Evolutionary conservation across 2,113 vertebrate genomes (phyloP).

Genomic region (Chrysochloris asiatica): DNA sequence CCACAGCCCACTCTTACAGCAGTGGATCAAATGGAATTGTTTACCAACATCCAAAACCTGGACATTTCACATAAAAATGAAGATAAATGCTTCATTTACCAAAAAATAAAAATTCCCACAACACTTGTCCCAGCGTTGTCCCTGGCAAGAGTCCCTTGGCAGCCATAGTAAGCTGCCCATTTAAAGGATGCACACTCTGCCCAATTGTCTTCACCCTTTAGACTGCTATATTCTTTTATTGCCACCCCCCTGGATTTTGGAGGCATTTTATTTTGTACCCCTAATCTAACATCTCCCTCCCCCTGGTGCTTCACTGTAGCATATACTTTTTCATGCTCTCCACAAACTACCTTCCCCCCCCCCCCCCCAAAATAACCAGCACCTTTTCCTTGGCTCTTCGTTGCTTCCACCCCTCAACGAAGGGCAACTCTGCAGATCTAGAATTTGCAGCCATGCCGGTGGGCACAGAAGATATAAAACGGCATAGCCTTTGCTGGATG

Average conservation of each 20-base stretch:
- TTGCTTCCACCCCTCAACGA: background rate
- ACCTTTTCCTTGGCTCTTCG: background rate
- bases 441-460: rapidly evolving
- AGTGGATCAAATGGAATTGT: background rate
- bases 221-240: background rate
- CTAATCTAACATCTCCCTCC: background rate
- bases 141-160: background rate
- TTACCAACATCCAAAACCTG: background rate
- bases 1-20: background rate
- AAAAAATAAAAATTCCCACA: background rate
- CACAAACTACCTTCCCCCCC: background rate
- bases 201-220: too few species aligned
- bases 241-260: background rate
- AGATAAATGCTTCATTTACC: background rate
- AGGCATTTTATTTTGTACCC: background rate
- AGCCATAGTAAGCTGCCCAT: background rate
- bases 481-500: background rate
- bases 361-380: background rate
- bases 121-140: background rate
- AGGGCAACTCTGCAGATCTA: background rate
- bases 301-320: background rate
- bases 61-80: background rate
- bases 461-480: background rate
- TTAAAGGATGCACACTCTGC: background rate
- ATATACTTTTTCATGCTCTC: background rate